These are phyloP conservation scores for Orthosia cruda DNA, from an alignment of 2,888 invertebrate genomes.

Conservation along the genomic window DNA sequence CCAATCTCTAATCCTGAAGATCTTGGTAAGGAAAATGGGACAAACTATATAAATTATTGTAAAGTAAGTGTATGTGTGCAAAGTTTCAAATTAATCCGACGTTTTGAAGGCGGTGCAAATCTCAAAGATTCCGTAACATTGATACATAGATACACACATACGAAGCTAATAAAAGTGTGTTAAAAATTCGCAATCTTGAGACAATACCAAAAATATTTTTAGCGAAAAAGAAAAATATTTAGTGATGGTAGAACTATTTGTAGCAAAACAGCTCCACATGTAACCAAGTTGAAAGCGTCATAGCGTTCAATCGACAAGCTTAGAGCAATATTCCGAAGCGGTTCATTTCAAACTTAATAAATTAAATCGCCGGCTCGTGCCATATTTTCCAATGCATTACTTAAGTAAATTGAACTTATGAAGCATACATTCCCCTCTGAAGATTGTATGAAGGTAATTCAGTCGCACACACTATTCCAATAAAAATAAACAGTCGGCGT, in stretches of 20 bases:
- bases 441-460: slow-evolving; percentile 76
- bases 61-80: too few species aligned
- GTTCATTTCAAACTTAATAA: slow-evolving; percentile 62
- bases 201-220: neutral
- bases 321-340: slow-evolving; percentile 33
- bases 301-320: slow-evolving; percentile 28
- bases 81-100: too few species aligned
- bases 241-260: neutral
- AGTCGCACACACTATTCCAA: slow-evolving; percentile 74
- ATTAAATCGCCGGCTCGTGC: slow-evolving; percentile 57
- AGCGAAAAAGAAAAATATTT: neutral
- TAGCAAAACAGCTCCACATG: neutral
- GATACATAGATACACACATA: too few species aligned
- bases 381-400: slow-evolving; percentile 68
- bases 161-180: too few species aligned
- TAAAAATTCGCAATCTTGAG: neutral
- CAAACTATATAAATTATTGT: too few species aligned
- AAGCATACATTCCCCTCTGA: slow-evolving; percentile 64
- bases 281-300: slow-evolving; percentile 12
- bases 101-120: too few species aligned
- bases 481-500: slow-evolving; percentile 83
- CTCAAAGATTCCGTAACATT: too few species aligned
- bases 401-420: slow-evolving; percentile 71
- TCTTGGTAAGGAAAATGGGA: too few species aligned
- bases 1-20: too few species aligned